These are phyloP conservation scores for Drosophila koepferae DNA, from an alignment of 2,888 invertebrate genomes.

Conservation along the genomic window DNA sequence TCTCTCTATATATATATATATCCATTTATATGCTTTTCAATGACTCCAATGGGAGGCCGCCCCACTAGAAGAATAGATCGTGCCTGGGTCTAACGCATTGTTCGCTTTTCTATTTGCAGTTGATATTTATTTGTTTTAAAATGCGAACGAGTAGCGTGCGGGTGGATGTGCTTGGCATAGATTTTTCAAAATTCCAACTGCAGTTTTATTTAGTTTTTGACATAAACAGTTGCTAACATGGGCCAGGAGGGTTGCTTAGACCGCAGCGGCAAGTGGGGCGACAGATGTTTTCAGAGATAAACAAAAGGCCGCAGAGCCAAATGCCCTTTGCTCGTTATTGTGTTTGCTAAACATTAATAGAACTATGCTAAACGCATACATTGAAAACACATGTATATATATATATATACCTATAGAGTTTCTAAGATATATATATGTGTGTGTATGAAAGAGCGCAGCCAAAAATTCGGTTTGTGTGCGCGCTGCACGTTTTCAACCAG, in stretches of 20 bases:
- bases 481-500: slow-evolving; percentile 24
- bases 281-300: slow-evolving; percentile 60
- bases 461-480: slow-evolving; percentile 11
- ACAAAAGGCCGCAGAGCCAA: slow-evolving; percentile 47
- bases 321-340: slow-evolving; percentile 54
- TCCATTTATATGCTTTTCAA: background rate
- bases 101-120: slow-evolving; percentile 45
- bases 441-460: slow-evolving; percentile 19
- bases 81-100: slow-evolving; percentile 6
- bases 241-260: background rate
- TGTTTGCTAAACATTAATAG: slow-evolving; percentile 72
- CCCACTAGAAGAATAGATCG: background rate
- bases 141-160: slow-evolving; percentile 1
- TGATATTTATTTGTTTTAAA: slow-evolving; percentile 65
- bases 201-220: slow-evolving; percentile 38
- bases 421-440: slow-evolving; percentile 8
- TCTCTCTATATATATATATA: slow-evolving; percentile 1
- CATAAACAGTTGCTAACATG: slow-evolving; percentile 42
- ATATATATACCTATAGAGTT: slow-evolving; percentile 34
- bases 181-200: slow-evolving; percentile 34
- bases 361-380: slow-evolving; percentile 58
- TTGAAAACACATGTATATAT: slow-evolving; percentile 28
- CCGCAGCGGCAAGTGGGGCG: slow-evolving; percentile 7
- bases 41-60: background rate
- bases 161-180: background rate